These are phyloP conservation scores for Drosophila greeni DNA, from an alignment of 2,888 invertebrate genomes.

Conservation along the genomic window DNA sequence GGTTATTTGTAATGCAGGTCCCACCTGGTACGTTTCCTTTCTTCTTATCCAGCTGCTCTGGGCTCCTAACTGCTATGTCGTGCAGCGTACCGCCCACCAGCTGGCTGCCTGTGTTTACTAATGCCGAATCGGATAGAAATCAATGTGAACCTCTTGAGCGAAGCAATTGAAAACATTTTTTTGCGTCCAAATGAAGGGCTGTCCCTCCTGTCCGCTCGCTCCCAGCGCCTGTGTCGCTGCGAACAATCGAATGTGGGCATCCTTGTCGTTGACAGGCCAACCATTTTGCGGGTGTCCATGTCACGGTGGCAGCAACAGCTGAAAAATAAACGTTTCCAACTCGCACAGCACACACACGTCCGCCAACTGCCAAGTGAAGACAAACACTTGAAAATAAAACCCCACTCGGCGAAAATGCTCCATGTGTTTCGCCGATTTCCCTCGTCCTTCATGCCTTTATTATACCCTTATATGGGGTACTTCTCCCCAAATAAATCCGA, in stretches of 20 bases:
- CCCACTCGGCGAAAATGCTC: constrained; percentile 47
- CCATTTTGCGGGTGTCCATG: constrained; percentile 46
- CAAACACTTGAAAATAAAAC: constrained; percentile 61
- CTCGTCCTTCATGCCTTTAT: neutral
- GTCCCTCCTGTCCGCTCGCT: neutral
- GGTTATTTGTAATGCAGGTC: neutral
- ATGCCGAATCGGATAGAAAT: constrained; percentile 25
- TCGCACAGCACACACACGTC: constrained; percentile 9
- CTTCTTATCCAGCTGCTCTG: no score
- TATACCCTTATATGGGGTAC: neutral
- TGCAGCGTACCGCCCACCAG: neutral
- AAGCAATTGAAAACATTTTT: constrained; percentile 24
- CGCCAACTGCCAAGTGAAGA: constrained; percentile 27
- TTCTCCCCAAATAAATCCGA: neutral
- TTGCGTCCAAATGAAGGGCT: constrained; percentile 11
- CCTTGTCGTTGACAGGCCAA: constrained; percentile 41
- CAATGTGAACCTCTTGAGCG: constrained; percentile 21
- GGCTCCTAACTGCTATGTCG: neutral
- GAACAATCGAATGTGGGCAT: constrained; percentile 26
- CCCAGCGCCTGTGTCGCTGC: constrained; percentile 1
- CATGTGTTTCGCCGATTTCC: constrained; percentile 13
- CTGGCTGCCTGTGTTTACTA: constrained; percentile 5
- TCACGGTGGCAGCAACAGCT: constrained; percentile 42
- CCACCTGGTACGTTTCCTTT: neutral
- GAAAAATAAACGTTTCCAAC: constrained; percentile 48